Evolutionary conservation across 2,797 vertebrate species (phyloP).

Genomic region (Danionella dracula): DNA sequence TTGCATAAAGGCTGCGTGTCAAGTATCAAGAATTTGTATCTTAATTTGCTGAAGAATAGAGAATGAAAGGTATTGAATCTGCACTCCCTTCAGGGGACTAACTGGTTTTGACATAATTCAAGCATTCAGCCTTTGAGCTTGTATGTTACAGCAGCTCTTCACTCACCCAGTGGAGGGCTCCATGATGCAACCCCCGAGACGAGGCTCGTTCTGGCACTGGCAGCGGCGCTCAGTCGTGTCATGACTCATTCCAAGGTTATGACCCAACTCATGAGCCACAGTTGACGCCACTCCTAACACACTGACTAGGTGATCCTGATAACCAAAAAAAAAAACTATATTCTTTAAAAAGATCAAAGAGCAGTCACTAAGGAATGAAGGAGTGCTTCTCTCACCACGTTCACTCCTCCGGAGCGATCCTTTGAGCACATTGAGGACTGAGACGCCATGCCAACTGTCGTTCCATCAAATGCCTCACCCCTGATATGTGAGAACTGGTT

Average conservation of each 20-base stretch:
- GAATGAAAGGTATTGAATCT: no score
- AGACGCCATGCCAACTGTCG: slow-evolving; percentile 80
- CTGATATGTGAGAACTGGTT: slow-evolving; percentile 52
- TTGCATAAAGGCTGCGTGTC: no score
- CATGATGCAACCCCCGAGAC: slow-evolving; percentile 90
- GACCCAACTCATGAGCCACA: slow-evolving; percentile 86
- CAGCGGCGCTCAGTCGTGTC: slow-evolving; percentile 71
- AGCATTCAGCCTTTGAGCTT: no score
- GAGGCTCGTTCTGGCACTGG: slow-evolving; percentile 68
- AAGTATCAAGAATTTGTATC: no score
- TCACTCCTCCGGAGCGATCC: slow-evolving; percentile 80
- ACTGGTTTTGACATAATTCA: no score
- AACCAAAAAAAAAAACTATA: neutral
- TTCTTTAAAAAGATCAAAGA: neutral
- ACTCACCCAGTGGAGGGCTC: slow-evolving; percentile 81
- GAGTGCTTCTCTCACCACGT: slow-evolving; percentile 81
- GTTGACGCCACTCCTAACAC: slow-evolving; percentile 83
- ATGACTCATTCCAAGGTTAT: slow-evolving; percentile 87
- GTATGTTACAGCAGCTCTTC: no score
- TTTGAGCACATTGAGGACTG: slow-evolving; percentile 86
- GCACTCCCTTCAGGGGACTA: no score
- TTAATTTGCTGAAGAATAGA: no score
- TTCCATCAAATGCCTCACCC: slow-evolving; percentile 71
- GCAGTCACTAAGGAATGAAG: no score
- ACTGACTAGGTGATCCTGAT: slow-evolving; percentile 85